phyloP scores from a whole-genome alignment of 64 coral and sea anemone genomes.

The Pachyseris speciosa region DNA sequence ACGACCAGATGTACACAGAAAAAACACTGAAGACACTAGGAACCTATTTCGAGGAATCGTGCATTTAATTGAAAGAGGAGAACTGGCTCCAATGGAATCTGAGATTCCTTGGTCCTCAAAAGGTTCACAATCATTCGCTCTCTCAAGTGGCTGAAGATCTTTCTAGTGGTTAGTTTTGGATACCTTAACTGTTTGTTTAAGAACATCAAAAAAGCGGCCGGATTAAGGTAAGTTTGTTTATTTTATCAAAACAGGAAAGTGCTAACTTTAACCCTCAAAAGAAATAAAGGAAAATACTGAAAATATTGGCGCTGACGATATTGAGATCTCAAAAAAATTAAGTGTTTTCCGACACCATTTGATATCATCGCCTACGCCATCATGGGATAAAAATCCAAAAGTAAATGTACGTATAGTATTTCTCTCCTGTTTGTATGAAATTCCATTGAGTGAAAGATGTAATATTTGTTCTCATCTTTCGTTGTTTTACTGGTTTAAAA shows the following conservation, averaged over 20 bases:
- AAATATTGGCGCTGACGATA: too few relatives aligned
- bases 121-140: not conserved
- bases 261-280: not conserved
- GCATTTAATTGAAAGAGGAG: not conserved
- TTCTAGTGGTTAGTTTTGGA: not conserved
- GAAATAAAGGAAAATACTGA: not conserved
- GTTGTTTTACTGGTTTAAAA: too few relatives aligned
- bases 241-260: not conserved
- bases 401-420: too few relatives aligned
- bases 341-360: too few relatives aligned
- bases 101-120: not conserved
- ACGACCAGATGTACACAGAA: not conserved
- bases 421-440: too few relatives aligned
- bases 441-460: too few relatives aligned
- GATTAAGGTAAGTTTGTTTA: slow-evolving; percentile 13
- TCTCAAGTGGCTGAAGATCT: not conserved
- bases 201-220: slow-evolving; percentile 23
- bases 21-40: not conserved
- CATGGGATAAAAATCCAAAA: too few relatives aligned
- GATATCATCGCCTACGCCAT: too few relatives aligned
- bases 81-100: not conserved
- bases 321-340: too few relatives aligned
- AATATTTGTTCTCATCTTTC: too few relatives aligned
- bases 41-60: not conserved
- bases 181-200: slow-evolving; percentile 1